Conservation (phyloP, 2,113 vertebrate genomes). For the Siniperca chuatsi region DNA sequence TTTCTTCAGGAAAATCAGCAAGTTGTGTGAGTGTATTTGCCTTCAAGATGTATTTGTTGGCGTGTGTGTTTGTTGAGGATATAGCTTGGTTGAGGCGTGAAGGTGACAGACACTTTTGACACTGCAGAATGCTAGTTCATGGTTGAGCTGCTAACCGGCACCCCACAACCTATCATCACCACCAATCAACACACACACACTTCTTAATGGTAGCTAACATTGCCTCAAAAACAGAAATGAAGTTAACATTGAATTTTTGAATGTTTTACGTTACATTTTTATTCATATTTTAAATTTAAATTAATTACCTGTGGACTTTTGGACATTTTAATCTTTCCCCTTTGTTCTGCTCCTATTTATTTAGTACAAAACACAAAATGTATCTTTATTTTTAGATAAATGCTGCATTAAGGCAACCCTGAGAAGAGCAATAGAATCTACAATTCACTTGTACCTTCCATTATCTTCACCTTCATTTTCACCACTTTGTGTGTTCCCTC, state of each 20-base stretch:
- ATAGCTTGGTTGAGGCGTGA: constrained; percentile 25
- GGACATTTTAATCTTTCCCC: background rate
- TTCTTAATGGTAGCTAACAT: background rate
- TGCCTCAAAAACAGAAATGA: background rate
- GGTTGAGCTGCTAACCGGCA: constrained; percentile 34
- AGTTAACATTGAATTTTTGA: background rate
- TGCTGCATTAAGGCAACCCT: background rate
- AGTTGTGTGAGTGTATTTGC: constrained; percentile 16
- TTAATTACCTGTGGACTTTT: background rate
- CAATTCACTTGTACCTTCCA: background rate
- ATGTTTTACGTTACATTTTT: background rate
- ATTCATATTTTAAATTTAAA: background rate
- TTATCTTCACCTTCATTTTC: background rate
- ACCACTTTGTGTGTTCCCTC: background rate
- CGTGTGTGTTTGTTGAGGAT: constrained; percentile 11
- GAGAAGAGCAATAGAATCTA: background rate
- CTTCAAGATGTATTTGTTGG: background rate
- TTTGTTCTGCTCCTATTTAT: background rate
- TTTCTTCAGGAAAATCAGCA: constrained; percentile 13
- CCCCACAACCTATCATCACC: background rate
- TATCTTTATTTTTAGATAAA: background rate
- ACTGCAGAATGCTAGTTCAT: constrained; percentile 28
- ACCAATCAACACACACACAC: constrained; percentile 3
- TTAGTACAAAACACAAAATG: background rate
- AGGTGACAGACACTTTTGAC: constrained; percentile 65